Base-by-base conservation (phyloP, 2,888 invertebrate species). In the Scrobipalpa atriplicella region DNA sequence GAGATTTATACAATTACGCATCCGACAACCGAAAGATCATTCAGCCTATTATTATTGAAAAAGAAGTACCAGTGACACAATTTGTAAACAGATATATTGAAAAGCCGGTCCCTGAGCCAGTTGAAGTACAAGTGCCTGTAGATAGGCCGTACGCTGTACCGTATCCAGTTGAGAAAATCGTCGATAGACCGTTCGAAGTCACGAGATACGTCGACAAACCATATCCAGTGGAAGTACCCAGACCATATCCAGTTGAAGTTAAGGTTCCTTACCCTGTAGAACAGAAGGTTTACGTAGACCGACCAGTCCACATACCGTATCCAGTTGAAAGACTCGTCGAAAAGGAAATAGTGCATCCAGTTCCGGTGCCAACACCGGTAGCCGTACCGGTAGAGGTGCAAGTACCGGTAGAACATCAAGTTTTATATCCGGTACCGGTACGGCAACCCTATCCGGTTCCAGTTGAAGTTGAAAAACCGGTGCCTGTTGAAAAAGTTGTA, bases 121-220 rank as follows among this genome's bases (percentile, higher is more conserved):
- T 85, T 11, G 83, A 87, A 69, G 83, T 90, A 0, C 78, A 85
- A 69, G 82, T 89, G 1, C 84, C 86, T 29, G 82, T 90, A 0
- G 89, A 92, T 61, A 89, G 94, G 60, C 91, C 89, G 0, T 85
- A 93, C 0, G 85, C 90, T 1, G 82, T 88, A 1, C 84, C 89
- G 0, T 89, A 94, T 0, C 85, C 85, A n/a, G 84, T 85, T 51
- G 94, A 94, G 68, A 94, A 91, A 69, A 82, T 93, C 5, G 85
- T 94, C 0, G 94, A 94, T 72, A 94, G 91, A 77, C 94, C 94
- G 0, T 82, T 92, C 0, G 91, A 93, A 79, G 85, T 93, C 0
- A 90, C 92, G 0, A 87, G 81, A 73, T 89, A 90, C 68, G 87
- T 94, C 0, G 93, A 95, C 70, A 94, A 95, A 68, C 94, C 94